phyloP scores from a whole-genome alignment of 2,113 vertebrate species.

The Myrmecophaga tridactyla region DNA sequence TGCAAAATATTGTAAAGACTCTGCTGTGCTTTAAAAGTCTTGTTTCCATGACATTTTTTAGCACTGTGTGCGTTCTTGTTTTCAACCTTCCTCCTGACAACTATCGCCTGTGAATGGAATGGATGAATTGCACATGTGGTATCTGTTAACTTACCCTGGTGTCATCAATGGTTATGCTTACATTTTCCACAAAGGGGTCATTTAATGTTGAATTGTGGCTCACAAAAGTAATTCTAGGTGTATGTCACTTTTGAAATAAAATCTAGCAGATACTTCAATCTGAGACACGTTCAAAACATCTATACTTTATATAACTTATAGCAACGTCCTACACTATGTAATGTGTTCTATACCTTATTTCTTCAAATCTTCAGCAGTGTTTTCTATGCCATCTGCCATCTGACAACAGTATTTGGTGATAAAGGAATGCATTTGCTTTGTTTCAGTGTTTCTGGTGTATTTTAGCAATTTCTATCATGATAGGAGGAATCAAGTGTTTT shows the following conservation, averaged over 20 bases:
- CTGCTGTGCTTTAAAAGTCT: background rate
- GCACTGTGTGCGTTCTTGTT: background rate
- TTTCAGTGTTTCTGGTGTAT: conserved; percentile 23
- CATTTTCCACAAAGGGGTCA: conserved; percentile 16
- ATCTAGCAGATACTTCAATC: conserved; percentile 8
- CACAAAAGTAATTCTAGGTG: background rate
- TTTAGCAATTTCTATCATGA: conserved; percentile 33
- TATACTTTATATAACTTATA: conserved; percentile 3
- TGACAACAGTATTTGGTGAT: background rate
- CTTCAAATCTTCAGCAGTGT: background rate
- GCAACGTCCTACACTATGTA: background rate
- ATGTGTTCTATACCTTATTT: conserved; percentile 46
- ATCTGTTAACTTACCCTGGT: background rate
- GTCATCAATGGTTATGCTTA: background rate
- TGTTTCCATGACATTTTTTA: background rate
- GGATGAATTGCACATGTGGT: background rate
- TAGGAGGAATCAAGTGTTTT: conserved; percentile 19
- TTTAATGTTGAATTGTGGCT: conserved; percentile 32
- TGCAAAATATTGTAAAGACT: background rate
- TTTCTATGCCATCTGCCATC: background rate
- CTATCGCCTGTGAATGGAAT: background rate
- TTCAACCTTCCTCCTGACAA: background rate
- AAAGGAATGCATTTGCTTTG: background rate
- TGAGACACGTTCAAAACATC: conserved; percentile 31
- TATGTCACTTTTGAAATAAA: conserved; percentile 47